Evolutionary conservation across 1,140 invertebrate genomes (phyloP).

Genomic region (Drosophila triauraria): DNA sequence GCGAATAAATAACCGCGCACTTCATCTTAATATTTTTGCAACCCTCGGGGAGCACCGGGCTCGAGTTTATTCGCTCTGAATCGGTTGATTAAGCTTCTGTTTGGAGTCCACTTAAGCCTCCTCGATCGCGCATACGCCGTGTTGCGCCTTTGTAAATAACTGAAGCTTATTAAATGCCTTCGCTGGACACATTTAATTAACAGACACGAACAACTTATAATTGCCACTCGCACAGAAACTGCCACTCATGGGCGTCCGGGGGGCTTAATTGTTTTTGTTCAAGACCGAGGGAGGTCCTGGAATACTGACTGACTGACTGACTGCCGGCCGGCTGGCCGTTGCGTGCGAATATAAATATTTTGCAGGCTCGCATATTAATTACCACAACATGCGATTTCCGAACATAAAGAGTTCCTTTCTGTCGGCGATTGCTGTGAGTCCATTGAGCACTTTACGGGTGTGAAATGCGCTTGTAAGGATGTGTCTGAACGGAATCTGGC

Average conservation of each 20-base stretch:
- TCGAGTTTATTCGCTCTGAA: not conserved
- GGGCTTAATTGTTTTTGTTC: conserved; percentile 62
- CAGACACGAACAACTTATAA: conserved; percentile 82
- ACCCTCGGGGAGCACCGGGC: not conserved
- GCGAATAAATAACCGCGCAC: conserved; percentile 27
- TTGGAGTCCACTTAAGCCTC: conserved; percentile 18
- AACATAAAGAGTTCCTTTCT: conserved; percentile 14
- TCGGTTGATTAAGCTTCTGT: conserved; percentile 25
- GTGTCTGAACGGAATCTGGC: not conserved
- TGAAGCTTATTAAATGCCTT: conserved; percentile 80
- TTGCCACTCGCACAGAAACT: conserved; percentile 49
- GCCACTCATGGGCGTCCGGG: conserved; percentile 28
- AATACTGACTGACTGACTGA: conserved; percentile 25
- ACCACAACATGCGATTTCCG: conserved; percentile 44
- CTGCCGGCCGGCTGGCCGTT: conserved; percentile 11
- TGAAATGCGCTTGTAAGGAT: conserved; percentile 21
- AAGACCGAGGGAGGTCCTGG: conserved; percentile 3
- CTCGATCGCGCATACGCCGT: conserved; percentile 48
- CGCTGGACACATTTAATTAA: conserved; percentile 82
- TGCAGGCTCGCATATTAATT: conserved; percentile 70
- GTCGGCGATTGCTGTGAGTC: conserved; percentile 8
- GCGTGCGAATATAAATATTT: conserved; percentile 69
- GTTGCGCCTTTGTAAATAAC: conserved; percentile 69
- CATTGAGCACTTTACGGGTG: conserved; percentile 13
- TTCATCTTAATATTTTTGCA: conserved; percentile 15